Base-by-base conservation (phyloP, 2,113 vertebrate genomes). In the Leptocoma aspasia region DNA sequence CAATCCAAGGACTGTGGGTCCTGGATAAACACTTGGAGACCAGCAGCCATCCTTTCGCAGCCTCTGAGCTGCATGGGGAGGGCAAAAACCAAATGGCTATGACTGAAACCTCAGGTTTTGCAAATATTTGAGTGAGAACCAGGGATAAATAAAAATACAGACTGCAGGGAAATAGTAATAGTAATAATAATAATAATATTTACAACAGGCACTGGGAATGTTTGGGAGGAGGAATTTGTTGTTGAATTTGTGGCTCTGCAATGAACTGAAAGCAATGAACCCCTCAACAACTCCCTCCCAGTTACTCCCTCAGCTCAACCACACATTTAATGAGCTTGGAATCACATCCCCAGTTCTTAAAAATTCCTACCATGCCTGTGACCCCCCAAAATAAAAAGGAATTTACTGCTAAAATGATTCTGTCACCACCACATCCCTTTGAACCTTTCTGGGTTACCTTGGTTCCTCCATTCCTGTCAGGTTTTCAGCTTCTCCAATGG, bases 31-130 rank as follows among this genome's bases (percentile, higher is more conserved):
- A 3, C 33, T 1, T 27, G 6, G 15, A 21, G 39, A 18, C 30
- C 17, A 1, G 6, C 45, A 41, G 39, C 7, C 4, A 7, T 3
- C 20, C 0, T 3, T 6, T 4, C 4, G 9, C 16, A 28, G 41
- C 66, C 90, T n/a, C 30, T 61, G 47, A 26, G 11, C 59, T 8
- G 6, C 5, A 2, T 2, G 33, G 27, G 7, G 19, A 47, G 49
- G 27, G 23, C 39, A 16, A 10, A 39, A 45, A 35, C 10, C 15
- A 4, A 41, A 30, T 6, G 39, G 56, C 8, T 23, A 8, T 17
- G 15, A 6, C 13, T 7, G 5, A 54, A 60, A 44, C 7, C 23
- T 49, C 4, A 1, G 7, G 8, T 10, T 69, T 47, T 22, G n/a
- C 10, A 47, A 83, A 56, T 30, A 60, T 59, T 70, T 59, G 14